Evolutionary conservation across 2,113 vertebrate genomes (phyloP).

Genomic region (Patagioenas fasciata): DNA sequence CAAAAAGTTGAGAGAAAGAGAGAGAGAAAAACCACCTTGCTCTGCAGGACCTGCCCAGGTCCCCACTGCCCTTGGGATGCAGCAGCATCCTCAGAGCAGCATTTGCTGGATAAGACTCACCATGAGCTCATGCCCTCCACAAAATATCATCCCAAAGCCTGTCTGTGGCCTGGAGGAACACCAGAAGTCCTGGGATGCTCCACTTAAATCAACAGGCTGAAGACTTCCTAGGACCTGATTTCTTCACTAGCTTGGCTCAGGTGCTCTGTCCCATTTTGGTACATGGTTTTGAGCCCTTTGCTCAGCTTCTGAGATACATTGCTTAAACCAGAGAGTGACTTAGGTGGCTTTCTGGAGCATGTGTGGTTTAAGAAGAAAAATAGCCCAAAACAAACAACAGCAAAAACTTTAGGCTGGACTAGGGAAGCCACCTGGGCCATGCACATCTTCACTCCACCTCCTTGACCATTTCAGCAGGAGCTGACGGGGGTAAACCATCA

Average conservation of each 20-base stretch:
- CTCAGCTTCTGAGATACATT: not conserved
- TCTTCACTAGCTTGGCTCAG: not conserved
- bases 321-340: not conserved
- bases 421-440: rapidly evolving
- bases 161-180: not conserved
- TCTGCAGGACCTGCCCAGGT: not conserved
- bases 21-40: not conserved
- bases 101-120: not conserved
- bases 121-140: not conserved
- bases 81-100: not conserved
- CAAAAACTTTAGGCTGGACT: not conserved
- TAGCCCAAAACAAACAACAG: not conserved
- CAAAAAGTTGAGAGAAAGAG: not conserved
- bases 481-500: not conserved
- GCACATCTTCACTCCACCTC: not conserved
- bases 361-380: not conserved
- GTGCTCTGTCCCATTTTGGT: not conserved
- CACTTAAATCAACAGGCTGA: not conserved
- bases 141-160: not conserved
- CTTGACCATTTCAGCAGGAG: rapidly evolving
- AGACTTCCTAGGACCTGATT: not conserved
- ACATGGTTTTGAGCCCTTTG: not conserved
- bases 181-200: not conserved
- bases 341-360: not conserved
- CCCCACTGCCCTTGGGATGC: not conserved